A percentile compares a stretch with the other conserved stretches of the same genome.
Evolutionary conservation across 2,797 vertebrate genomes (phyloP).

Genomic region (Macropus fuliginosus): DNA sequence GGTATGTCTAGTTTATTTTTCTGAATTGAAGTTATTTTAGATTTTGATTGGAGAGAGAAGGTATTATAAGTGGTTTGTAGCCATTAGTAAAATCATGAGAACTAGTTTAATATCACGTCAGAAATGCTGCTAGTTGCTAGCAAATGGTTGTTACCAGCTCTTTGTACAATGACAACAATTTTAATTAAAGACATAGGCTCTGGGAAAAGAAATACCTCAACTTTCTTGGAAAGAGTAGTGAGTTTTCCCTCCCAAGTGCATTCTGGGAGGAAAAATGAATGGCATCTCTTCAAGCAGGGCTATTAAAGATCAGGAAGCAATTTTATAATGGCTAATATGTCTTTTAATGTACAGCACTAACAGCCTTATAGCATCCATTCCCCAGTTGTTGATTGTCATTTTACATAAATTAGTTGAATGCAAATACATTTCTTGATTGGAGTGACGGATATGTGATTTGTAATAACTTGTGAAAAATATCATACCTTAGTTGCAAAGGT

Average conservation of each 20-base stretch:
- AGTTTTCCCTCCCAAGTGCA: neutral
- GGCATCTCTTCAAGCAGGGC: constrained; percentile 6
- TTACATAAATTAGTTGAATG: neutral
- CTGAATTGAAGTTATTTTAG: neutral
- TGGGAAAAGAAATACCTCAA: constrained; percentile 4
- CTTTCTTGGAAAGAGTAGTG: neutral
- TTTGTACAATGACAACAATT: neutral
- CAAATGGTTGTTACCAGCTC: neutral
- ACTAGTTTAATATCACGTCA: constrained; percentile 15
- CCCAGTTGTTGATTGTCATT: constrained; percentile 25
- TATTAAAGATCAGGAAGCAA: neutral
- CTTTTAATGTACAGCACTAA: constrained; percentile 13
- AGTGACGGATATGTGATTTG: constrained; percentile 15
- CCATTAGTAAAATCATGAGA: neutral
- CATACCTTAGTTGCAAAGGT: neutral
- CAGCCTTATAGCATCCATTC: neutral
- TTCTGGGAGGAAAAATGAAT: constrained; percentile 17
- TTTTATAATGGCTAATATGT: constrained; percentile 1
- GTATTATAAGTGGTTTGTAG: neutral
- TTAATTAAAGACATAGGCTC: constrained; percentile 6
- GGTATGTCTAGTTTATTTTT: neutral
- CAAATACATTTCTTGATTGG: constrained; percentile 22
- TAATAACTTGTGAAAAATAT: constrained; percentile 14
- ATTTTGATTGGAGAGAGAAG: neutral
- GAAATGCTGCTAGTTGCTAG: constrained; percentile 5